Conservation (phyloP, 2,888 invertebrate species). For the Synanthedon formicaeformis region DNA sequence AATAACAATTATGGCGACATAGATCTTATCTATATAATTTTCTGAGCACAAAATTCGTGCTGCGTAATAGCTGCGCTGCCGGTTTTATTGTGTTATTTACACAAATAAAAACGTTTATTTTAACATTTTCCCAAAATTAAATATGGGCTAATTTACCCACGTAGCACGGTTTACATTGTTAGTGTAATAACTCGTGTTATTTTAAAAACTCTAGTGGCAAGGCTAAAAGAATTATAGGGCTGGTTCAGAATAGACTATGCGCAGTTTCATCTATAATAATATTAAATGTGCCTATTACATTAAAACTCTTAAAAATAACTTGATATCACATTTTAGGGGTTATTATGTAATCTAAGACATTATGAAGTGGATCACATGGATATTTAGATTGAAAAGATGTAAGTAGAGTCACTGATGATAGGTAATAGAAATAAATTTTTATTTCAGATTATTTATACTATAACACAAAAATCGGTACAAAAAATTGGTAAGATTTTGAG, state of each 20-base stretch:
- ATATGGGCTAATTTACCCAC: slow-evolving; percentile 59
- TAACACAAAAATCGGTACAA: too few species aligned
- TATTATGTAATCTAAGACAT: too few species aligned
- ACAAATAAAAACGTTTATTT: slow-evolving; percentile 72
- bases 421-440: too few species aligned
- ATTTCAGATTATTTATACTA: too few species aligned
- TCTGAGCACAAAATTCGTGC: slow-evolving; percentile 49
- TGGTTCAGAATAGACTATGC: not conserved
- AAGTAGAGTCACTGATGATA: too few species aligned
- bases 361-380: too few species aligned
- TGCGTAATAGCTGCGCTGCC: slow-evolving; percentile 45
- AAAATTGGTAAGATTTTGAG: too few species aligned
- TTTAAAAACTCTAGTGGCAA: slow-evolving; percentile 19
- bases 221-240: slow-evolving; percentile 16
- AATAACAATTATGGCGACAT: slow-evolving; percentile 64
- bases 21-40: slow-evolving; percentile 65
- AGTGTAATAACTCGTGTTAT: slow-evolving; percentile 42
- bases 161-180: slow-evolving; percentile 50
- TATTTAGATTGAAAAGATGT: too few species aligned
- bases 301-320: too few species aligned
- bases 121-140: slow-evolving; percentile 71
- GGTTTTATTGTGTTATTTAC: slow-evolving; percentile 71
- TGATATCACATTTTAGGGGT: too few species aligned
- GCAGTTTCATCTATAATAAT: too few species aligned
- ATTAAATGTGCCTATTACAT: too few species aligned